phyloP scores from a whole-genome alignment of 2,797 vertebrate genomes.

The Neosilurus mollespiculum region DNA sequence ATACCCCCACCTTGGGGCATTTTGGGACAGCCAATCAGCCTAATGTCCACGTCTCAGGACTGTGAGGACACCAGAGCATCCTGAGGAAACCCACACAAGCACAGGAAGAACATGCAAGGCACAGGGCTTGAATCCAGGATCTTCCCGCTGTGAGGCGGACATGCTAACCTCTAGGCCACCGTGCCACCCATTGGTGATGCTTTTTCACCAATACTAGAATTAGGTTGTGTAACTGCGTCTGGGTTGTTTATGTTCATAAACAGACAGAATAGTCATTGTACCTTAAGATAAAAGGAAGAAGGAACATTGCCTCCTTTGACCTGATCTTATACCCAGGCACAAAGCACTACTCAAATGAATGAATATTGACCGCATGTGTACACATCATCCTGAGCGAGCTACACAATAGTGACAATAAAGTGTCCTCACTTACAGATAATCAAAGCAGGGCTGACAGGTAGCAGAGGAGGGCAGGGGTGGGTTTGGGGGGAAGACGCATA shows the following conservation, averaged over 20 bases:
- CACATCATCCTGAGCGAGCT: not conserved
- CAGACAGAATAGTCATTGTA: no score
- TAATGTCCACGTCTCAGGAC: no score
- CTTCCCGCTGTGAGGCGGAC: no score
- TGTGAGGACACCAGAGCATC: no score
- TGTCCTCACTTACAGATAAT: not conserved
- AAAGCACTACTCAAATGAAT: not conserved
- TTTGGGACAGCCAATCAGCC: no score
- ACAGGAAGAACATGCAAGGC: no score
- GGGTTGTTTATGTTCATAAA: not conserved
- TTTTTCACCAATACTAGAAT: not conserved
- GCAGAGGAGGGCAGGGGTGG: not conserved
- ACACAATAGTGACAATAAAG: not conserved
- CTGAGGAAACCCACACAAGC: no score
- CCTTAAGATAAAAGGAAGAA: not conserved
- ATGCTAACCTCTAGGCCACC: no score
- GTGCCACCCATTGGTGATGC: not conserved
- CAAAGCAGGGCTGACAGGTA: not conserved
- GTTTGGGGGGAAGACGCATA: no score
- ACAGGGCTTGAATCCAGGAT: no score
- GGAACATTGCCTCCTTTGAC: not conserved
- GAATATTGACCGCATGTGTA: not conserved
- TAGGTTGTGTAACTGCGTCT: not conserved
- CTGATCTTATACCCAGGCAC: not conserved
- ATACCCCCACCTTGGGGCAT: no score